These are phyloP conservation scores for Lasioglossum marginatum DNA, from an alignment of 2,888 invertebrate species.

Conservation along the genomic window DNA sequence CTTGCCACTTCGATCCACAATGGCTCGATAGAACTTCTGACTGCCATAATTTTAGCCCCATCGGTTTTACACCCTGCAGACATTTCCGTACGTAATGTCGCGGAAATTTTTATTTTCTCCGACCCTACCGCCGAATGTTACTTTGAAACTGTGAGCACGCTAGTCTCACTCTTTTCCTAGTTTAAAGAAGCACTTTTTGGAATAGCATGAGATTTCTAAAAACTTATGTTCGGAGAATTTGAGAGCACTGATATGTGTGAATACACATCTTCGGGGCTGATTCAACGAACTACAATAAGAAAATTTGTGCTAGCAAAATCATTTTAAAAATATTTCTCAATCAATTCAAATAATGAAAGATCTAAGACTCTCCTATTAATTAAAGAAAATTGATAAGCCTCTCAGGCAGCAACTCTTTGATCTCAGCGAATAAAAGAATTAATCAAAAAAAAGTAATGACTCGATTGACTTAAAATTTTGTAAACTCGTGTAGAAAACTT, in stretches of 20 bases:
- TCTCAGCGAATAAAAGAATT: neutral
- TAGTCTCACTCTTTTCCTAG: too few relatives aligned
- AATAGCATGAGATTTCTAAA: too few relatives aligned
- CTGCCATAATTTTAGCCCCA: slow-evolving; percentile 28
- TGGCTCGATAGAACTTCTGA: slow-evolving; percentile 32
- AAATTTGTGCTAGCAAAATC: too few relatives aligned
- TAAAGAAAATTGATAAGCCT: neutral
- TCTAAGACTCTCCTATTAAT: neutral
- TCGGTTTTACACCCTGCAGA: slow-evolving; percentile 20
- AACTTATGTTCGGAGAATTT: too few relatives aligned
- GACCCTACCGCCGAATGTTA: neutral
- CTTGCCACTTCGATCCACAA: neutral
- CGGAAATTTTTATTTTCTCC: slow-evolving; percentile 22
- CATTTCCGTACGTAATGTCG: slow-evolving; percentile 4
- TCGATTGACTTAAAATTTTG: too few relatives aligned
- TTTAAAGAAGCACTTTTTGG: too few relatives aligned
- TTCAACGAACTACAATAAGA: too few relatives aligned
- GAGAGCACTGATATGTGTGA: too few relatives aligned
- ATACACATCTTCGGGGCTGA: too few relatives aligned
- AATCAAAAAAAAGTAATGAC: neutral
- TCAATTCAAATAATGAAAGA: too few relatives aligned
- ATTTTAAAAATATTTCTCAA: too few relatives aligned
- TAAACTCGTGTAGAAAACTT: too few relatives aligned
- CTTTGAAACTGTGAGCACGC: neutral
- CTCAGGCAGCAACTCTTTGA: neutral